A percentile compares a stretch with the other conserved stretches of the same genome.
phyloP scores from a whole-genome alignment of 2,888 invertebrate species.

The Clusia tigrina region DNA sequence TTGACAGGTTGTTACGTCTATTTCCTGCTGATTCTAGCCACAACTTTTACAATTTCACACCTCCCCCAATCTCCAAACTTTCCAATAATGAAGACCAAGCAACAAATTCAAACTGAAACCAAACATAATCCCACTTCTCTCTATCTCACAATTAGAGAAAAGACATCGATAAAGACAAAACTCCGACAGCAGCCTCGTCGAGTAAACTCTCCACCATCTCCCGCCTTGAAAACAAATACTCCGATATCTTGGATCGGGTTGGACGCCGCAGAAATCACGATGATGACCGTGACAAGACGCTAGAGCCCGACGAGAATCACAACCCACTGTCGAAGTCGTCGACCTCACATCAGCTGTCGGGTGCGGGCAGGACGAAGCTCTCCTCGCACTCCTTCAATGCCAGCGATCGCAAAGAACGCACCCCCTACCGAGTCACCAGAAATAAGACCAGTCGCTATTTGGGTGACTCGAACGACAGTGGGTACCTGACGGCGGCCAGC shows the following conservation, averaged over 20 bases:
- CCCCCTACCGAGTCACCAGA: slow-evolving; percentile 58
- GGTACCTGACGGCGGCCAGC: slow-evolving; percentile 53
- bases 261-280: slow-evolving; percentile 66
- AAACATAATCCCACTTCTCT: slow-evolving; percentile 10
- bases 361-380: slow-evolving; percentile 67
- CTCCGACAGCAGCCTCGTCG: slow-evolving; percentile 38
- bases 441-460: slow-evolving; percentile 56
- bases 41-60: slow-evolving; percentile 2
- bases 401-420: slow-evolving; percentile 65
- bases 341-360: slow-evolving; percentile 76
- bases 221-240: slow-evolving; percentile 81
- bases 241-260: slow-evolving; percentile 76
- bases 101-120: too few species aligned
- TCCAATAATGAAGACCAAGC: too few species aligned
- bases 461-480: slow-evolving; percentile 58
- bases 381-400: slow-evolving; percentile 67
- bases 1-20: too few species aligned
- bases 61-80: too few species aligned
- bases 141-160: slow-evolving; percentile 42
- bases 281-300: slow-evolving; percentile 72
- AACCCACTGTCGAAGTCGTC: slow-evolving; percentile 73
- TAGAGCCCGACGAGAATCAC: slow-evolving; percentile 69
- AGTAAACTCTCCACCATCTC: slow-evolving; percentile 68
- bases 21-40: too few species aligned
- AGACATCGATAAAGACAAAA: slow-evolving; percentile 61